Percentiles rank a stretch among this genome's conserved stretches.
Evolutionary conservation across 2,888 invertebrate genomes (phyloP).

Genomic region (Melanotus villosus): DNA sequence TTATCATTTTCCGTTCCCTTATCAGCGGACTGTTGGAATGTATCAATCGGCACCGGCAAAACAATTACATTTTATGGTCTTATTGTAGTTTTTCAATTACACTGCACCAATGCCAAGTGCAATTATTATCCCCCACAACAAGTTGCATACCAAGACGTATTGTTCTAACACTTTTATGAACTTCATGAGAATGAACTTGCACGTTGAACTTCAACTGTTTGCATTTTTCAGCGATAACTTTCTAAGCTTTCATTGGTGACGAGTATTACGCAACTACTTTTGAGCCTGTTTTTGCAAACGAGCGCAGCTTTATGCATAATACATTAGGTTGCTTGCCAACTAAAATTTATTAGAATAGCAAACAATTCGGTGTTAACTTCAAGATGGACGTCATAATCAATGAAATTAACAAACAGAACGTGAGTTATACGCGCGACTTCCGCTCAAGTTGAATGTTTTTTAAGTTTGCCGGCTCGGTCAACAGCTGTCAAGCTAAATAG

Average conservation of each 20-base stretch:
- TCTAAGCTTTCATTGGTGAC: neutral
- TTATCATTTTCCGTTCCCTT: neutral
- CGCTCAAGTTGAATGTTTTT: neutral
- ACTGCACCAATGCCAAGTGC: conserved; percentile 15
- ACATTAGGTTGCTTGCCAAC: neutral
- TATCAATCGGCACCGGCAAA: conserved; percentile 19
- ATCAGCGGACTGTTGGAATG: neutral
- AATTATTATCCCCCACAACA: conserved; percentile 12
- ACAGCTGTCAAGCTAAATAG: too few species aligned
- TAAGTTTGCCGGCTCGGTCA: neutral
- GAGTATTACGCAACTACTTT: too few species aligned
- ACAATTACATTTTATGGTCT: conserved; percentile 8
- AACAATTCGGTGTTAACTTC: neutral
- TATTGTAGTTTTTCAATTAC: conserved; percentile 1
- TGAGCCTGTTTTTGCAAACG: too few species aligned
- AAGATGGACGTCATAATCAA: neutral
- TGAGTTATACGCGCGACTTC: neutral
- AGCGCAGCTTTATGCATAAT: neutral
- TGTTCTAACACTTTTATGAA: conserved; percentile 27
- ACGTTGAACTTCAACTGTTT: conserved; percentile 23
- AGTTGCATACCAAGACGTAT: conserved; percentile 19
- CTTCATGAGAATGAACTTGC: conserved; percentile 30
- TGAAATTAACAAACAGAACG: neutral
- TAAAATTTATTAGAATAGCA: neutral
- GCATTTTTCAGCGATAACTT: neutral